Base-by-base conservation (phyloP, 2,888 invertebrate species). In the Caradrina kadenii region DNA sequence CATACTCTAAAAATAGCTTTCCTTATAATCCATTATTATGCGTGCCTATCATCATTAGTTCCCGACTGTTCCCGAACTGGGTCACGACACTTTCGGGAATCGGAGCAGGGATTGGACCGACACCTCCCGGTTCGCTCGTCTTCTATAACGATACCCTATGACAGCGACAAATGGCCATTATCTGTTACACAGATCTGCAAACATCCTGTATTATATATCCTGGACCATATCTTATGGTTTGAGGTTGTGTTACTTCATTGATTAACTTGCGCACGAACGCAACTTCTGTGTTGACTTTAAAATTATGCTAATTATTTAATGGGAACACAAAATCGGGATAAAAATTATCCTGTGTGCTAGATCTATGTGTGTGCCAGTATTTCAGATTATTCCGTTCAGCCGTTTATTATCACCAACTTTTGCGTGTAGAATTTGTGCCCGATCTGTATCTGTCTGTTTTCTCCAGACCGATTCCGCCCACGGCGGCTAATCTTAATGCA, bases 121-220 rank as follows among this genome's bases (percentile, higher is more conserved):
- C 48, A 49, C 50, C 56, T 48, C 26, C 64, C 55, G 55, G 55
- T 19, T 17, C 21, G 42, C 35, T 55, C 77, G 15, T 52, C 60
- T 74, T 64, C 45, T 60, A 64, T 76, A 64, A 60, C 59, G 48
- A 42, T 63, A 63, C 63, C 45, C 19, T 53, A 45, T 63, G 79
- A 63, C 79, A 68, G n/a, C 60, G 63, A 79, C 52, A 67, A 72
- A 80, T 75, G 54, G 22, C 26, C 22, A 50, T 67, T 68, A 76
- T 75, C 62, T 49, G 58, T 79, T 52, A 59, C n/a, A 42, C 54
- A 55, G 55, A 53, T 64, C 64, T 54, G 54, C 35, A 15, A 62
- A 26, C 48, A 35, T 48, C 49, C 39, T 21, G 45, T 60, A 45
- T 58, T 35, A 67, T 35, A 35, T 35, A 35, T 35, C 35, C 56